These are phyloP conservation scores for Unio delphinus DNA, from an alignment of 2,888 invertebrate genomes.

Conservation along the genomic window DNA sequence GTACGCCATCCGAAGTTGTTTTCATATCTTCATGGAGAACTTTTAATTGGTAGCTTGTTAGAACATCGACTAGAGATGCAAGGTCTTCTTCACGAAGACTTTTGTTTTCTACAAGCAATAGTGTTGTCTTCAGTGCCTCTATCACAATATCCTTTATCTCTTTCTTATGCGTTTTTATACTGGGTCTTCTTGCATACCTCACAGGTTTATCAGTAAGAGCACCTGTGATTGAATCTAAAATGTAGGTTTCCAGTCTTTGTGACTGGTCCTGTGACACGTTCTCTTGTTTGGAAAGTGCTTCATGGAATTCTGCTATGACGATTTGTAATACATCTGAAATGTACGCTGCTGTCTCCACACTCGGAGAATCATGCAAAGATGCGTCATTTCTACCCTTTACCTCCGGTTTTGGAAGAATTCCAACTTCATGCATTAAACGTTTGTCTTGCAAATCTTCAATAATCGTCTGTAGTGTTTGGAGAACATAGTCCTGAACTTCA, in stretches of 20 bases:
- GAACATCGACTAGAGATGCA: slow-evolving; percentile 9
- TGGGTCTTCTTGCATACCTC: not conserved
- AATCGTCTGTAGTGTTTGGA: slow-evolving; percentile 37
- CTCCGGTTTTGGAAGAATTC: slow-evolving; percentile 4
- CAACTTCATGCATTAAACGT: slow-evolving; percentile 22
- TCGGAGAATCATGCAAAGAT: slow-evolving; percentile 5
- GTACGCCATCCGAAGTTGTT: not conserved
- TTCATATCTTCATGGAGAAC: not conserved
- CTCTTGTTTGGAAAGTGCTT: slow-evolving; percentile 9
- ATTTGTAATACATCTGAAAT: slow-evolving; percentile 26
- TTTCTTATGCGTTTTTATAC: slow-evolving; percentile 17
- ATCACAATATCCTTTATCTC: slow-evolving; percentile 23
- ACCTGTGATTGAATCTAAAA: slow-evolving; percentile 18
- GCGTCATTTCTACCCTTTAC: slow-evolving; percentile 8
- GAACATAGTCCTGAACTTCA: slow-evolving; percentile 40
- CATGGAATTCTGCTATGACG: slow-evolving; percentile 23
- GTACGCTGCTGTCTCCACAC: slow-evolving; percentile 19
- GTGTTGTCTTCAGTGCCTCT: slow-evolving; percentile 24
- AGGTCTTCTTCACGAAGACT: slow-evolving; percentile 17
- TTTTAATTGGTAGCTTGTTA: slow-evolving; percentile 13
- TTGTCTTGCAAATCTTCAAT: slow-evolving; percentile 39
- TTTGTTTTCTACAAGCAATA: slow-evolving; percentile 17
- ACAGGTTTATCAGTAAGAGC: slow-evolving; percentile 10
- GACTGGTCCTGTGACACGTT: slow-evolving; percentile 2
- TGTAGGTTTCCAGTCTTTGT: slow-evolving; percentile 13